Conservation (phyloP, 2,888 invertebrate genomes). For the Cenopis cana region DNA sequence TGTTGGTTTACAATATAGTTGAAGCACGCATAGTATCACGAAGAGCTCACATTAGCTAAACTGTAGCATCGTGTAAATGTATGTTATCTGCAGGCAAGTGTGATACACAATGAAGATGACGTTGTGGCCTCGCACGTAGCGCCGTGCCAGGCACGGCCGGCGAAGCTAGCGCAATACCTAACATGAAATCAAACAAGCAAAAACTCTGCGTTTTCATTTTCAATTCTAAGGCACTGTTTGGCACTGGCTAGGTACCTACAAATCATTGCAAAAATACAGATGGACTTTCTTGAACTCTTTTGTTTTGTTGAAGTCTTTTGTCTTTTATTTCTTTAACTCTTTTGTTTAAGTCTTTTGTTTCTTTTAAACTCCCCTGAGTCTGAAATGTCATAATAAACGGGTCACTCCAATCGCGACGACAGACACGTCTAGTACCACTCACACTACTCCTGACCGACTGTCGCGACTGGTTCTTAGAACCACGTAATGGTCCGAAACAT, state of each 20-base stretch:
- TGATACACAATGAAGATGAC: constrained; percentile 25
- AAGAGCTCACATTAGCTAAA: constrained; percentile 26
- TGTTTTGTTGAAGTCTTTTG: no score
- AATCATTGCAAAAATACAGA: constrained; percentile 2
- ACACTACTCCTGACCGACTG: no score
- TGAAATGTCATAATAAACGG: no score
- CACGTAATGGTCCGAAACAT: no score
- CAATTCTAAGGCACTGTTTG: neutral
- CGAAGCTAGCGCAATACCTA: constrained; percentile 40
- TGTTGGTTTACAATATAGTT: constrained; percentile 10
- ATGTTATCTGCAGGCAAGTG: constrained; percentile 19
- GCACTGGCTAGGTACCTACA: no score
- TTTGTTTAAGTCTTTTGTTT: no score
- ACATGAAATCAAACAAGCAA: constrained; percentile 43
- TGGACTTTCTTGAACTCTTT: neutral
- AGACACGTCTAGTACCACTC: no score
- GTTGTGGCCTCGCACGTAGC: constrained; percentile 22
- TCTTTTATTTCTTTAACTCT: no score
- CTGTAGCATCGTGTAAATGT: constrained; percentile 5
- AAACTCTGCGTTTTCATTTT: constrained; percentile 8
- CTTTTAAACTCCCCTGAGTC: no score
- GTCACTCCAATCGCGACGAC: no score
- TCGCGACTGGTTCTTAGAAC: no score
- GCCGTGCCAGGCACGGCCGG: constrained; percentile 53
- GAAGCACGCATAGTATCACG: constrained; percentile 26